phyloP scores from a whole-genome alignment of 2,113 vertebrate species.

The Hiodon tergisus region DNA sequence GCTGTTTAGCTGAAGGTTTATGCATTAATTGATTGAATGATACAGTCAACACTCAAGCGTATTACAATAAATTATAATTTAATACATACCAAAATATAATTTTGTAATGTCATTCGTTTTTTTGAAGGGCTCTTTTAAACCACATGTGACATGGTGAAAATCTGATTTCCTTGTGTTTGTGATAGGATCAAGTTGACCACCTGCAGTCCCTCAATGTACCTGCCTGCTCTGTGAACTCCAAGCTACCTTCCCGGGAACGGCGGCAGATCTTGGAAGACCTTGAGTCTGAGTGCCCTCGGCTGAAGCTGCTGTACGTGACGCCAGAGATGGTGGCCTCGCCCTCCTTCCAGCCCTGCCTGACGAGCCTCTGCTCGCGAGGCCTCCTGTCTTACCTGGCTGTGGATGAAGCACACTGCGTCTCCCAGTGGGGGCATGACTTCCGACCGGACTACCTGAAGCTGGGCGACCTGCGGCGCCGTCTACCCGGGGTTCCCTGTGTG shows the following conservation, averaged over 20 bases:
- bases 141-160: neutral
- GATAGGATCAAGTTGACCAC: slow-evolving; percentile 88
- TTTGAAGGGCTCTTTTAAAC: neutral
- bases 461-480: slow-evolving; percentile 67
- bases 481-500: slow-evolving; percentile 70
- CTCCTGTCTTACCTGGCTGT: slow-evolving; percentile 84
- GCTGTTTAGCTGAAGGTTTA: too few species aligned
- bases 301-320: slow-evolving; percentile 89
- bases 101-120: neutral
- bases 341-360: slow-evolving; percentile 81
- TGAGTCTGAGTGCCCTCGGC: slow-evolving; percentile 67
- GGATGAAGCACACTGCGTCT: slow-evolving; percentile 95
- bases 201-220: slow-evolving; percentile 76
- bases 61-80: too few species aligned
- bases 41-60: too few species aligned
- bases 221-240: slow-evolving; percentile 88
- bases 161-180: neutral
- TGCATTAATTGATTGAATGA: too few species aligned
- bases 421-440: slow-evolving; percentile 97
- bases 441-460: slow-evolving; percentile 90
- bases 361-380: slow-evolving; percentile 67
- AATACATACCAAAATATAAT: too few species aligned
- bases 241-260: slow-evolving; percentile 71
- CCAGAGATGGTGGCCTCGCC: slow-evolving; percentile 89
- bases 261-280: slow-evolving; percentile 76